A percentile compares a stretch with the other conserved stretches of the same genome.
phyloP scores from a whole-genome alignment of 1,140 invertebrate genomes.

The Neoseiulus cucumeris region DNA sequence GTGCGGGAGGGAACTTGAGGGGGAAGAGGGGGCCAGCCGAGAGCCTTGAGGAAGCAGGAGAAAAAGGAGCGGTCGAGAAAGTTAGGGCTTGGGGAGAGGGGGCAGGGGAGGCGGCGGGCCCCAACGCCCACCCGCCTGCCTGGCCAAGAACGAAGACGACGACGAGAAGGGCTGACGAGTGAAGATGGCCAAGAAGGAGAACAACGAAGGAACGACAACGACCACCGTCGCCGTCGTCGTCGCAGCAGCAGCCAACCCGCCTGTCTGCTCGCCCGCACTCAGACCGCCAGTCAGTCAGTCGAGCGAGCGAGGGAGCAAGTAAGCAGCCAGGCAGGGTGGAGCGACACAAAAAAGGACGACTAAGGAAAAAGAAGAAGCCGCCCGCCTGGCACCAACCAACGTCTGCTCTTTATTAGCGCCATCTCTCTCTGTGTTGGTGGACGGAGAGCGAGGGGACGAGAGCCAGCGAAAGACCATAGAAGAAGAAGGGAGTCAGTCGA shows the following conservation, averaged over 20 bases:
- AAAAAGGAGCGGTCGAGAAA: background rate
- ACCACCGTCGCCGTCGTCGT: too few species aligned
- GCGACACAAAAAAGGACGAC: too few species aligned
- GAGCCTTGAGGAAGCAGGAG: background rate
- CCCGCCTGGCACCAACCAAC: too few species aligned
- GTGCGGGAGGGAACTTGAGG: background rate
- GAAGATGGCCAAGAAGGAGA: background rate
- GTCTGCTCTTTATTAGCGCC: too few species aligned
- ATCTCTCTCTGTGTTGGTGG: background rate
- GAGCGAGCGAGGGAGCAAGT: too few species aligned
- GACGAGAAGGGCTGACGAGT: background rate
- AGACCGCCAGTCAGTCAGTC: too few species aligned
- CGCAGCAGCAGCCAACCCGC: too few species aligned
- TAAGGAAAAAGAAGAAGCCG: too few species aligned
- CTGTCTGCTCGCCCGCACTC: too few species aligned
- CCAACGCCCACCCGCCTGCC: background rate
- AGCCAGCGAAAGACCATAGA: background rate
- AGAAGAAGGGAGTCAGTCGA: background rate
- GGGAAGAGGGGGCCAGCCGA: background rate
- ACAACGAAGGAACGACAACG: too few species aligned
- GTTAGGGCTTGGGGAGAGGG: background rate
- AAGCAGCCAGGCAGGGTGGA: too few species aligned
- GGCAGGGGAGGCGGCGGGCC: background rate
- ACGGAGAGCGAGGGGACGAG: background rate
- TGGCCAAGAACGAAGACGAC: background rate